Percentiles rank a stretch among this genome's conserved stretches.
phyloP scores from a whole-genome alignment of 2,113 vertebrate genomes.

The Alectura lathami region DNA sequence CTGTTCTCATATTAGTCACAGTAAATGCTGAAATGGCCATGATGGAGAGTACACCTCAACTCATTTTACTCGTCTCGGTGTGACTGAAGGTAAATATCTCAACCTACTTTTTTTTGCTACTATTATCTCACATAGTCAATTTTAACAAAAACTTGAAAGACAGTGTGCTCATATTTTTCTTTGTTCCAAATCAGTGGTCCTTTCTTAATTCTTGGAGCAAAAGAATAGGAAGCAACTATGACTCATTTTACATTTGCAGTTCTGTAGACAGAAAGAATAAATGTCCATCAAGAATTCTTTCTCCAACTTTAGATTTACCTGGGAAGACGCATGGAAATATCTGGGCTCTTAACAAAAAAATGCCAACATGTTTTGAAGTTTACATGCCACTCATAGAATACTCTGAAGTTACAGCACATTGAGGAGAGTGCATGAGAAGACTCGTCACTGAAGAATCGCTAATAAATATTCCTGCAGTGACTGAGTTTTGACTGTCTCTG shows the following conservation, averaged over 20 bases:
- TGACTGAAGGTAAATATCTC: not conserved
- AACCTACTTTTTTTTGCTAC: not conserved
- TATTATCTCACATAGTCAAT: not conserved
- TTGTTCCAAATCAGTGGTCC: not conserved
- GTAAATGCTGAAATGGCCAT: not conserved
- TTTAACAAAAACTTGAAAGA: not conserved
- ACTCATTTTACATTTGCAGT: not conserved
- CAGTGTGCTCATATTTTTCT: not conserved
- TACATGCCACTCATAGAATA: not conserved
- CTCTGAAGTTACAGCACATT: not conserved
- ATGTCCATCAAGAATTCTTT: not conserved
- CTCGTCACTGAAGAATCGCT: not conserved
- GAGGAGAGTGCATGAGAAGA: not conserved
- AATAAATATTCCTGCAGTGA: not conserved
- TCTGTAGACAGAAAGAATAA: not conserved
- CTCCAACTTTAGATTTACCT: not conserved
- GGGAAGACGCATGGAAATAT: not conserved
- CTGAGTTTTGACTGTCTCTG: not conserved
- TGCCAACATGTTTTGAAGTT: not conserved
- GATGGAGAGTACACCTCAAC: not conserved
- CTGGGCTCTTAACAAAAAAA: not conserved
- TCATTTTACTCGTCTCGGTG: not conserved
- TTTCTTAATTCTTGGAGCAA: not conserved
- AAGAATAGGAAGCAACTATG: not conserved
- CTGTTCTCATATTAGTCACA: not conserved